Evolutionary conservation across 2,113 vertebrate species (phyloP), one percentile per base, ranked within the genome.

Genomic region (Turnix velox): DNA sequence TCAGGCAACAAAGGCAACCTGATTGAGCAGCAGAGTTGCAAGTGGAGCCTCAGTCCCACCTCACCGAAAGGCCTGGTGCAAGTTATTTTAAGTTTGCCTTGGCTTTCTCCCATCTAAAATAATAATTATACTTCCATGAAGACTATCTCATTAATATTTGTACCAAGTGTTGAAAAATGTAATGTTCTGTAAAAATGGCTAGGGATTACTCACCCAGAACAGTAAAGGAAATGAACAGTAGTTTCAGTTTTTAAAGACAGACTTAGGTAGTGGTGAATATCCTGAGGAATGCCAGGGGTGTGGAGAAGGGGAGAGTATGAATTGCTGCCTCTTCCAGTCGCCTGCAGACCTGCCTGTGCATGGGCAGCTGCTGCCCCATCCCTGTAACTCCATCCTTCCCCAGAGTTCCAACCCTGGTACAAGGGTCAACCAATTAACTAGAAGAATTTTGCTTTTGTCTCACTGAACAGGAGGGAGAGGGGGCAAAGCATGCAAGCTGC

Each of bases 101-200:
- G 57, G 33, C 69, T 94, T 93, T 79, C 14, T 54, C 69, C 66
- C 42, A 31, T 73, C 67, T 82, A 91, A 96, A 94, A 88, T 86
- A 92, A 87, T 79, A 88, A 89, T 81, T 78, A 82, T 69, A 84
- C 58, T 0, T 6, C 54, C 57, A 1, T 86, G 80, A 82, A 86
- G 52, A 84, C 40, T 23, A 2, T 59, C 43, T 72, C 49, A 61
- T 84, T 94, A 81, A 68, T 84, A 88, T 84, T 88, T 92, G 83
- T 69, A 75, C 11, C 22, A 81, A 51, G 57, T 84, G 73, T 84
- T 94, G 88, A 91, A 94, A 96, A 93, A 84, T 58, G 45, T 68
- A 82, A 77, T 46, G 31, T 82, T 74, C 81, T 92, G 45, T 75
- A 73, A 78, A 91, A 89, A 88, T 79, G 57, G 9, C 54, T 76